Percentiles rank a stretch among this genome's conserved stretches.
Evolutionary conservation across 1,140 invertebrate genomes (phyloP).

Genomic region (Lethrus apterus): DNA sequence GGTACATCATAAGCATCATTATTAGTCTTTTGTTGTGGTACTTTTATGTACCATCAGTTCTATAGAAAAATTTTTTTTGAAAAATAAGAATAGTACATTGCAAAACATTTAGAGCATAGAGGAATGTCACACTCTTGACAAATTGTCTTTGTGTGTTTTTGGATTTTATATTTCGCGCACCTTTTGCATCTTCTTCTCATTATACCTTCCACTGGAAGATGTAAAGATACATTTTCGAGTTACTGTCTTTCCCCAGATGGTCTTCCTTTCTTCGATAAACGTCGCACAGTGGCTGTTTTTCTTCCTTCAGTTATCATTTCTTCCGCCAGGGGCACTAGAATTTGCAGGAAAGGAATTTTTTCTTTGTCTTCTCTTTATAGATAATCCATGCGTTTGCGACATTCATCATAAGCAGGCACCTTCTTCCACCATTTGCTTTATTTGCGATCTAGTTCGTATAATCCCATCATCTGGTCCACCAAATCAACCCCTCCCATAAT

Average conservation of each 20-base stretch:
- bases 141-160: constrained; percentile 20
- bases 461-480: constrained; percentile 22
- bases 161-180: constrained; percentile 9
- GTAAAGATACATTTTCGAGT: constrained; percentile 13
- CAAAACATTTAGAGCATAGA: constrained; percentile 22
- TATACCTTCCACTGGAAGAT: constrained; percentile 15
- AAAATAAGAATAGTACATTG: constrained; percentile 15
- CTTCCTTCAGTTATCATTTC: constrained; percentile 15
- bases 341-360: constrained; percentile 12
- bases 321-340: constrained; percentile 13
- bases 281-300: constrained; percentile 12
- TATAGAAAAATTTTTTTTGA: constrained; percentile 9
- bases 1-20: constrained; percentile 5
- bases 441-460: constrained; percentile 24
- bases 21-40: constrained; percentile 12
- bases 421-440: constrained; percentile 31
- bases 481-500: constrained; percentile 30
- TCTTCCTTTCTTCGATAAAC: constrained; percentile 8
- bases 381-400: constrained; percentile 16
- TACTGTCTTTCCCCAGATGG: constrained; percentile 13
- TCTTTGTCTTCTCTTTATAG: constrained; percentile 14
- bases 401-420: constrained; percentile 18
- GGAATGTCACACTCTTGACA: constrained; percentile 19
- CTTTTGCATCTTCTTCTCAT: constrained; percentile 15
- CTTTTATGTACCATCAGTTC: constrained; percentile 19